Evolutionary conservation across 2,113 vertebrate genomes (phyloP).

Genomic region (Scytalopus superciliaris): DNA sequence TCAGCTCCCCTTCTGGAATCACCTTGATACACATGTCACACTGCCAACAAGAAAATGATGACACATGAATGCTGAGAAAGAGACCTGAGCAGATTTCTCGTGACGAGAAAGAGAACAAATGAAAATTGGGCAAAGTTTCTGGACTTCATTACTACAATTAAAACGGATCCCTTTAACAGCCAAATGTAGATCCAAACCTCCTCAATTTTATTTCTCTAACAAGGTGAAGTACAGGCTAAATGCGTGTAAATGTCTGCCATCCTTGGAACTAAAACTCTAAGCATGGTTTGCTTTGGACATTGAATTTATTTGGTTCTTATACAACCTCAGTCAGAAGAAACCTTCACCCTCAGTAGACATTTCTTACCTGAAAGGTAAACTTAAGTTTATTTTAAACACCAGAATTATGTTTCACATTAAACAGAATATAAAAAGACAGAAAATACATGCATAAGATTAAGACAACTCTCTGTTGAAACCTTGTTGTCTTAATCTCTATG

Average conservation of each 20-base stretch:
- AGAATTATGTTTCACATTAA: neutral
- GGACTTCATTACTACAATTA: neutral
- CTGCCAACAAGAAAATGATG: neutral
- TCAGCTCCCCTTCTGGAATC: neutral
- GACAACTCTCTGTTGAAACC: neutral
- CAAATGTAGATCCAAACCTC: neutral
- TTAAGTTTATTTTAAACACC: neutral
- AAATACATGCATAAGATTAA: neutral
- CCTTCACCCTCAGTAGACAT: neutral
- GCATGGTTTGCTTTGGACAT: neutral
- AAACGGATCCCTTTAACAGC: neutral
- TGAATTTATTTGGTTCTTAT: neutral
- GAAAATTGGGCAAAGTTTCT: neutral
- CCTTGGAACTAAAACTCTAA: neutral
- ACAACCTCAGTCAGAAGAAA: neutral
- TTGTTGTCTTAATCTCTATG: neutral
- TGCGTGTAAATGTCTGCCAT: rapidly evolving
- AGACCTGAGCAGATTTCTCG: neutral
- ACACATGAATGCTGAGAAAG: neutral
- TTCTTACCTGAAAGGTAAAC: neutral
- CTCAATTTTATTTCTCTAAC: neutral
- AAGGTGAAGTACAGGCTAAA: neutral
- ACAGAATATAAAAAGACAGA: neutral
- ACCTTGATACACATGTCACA: neutral
- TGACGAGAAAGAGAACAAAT: neutral